Conservation (phyloP, 2,888 invertebrate genomes). For the Lasioglossum malachurum region DNA sequence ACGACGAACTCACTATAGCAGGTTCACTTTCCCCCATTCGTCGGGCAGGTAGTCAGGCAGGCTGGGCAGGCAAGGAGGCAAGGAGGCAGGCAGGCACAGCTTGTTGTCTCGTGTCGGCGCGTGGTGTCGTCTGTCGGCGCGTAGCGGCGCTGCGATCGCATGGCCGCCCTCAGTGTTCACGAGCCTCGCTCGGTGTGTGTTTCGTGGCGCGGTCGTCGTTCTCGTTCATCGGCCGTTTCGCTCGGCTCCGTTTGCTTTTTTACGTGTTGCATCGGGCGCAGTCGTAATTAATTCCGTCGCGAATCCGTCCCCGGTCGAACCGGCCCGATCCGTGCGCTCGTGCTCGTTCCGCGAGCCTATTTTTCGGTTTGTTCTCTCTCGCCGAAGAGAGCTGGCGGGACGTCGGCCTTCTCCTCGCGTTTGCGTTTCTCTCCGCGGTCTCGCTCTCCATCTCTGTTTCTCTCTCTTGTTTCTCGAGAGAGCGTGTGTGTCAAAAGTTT, state of each 20-base stretch:
- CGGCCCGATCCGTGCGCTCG: conserved; percentile 21
- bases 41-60: conserved; percentile 32
- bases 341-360: conserved; percentile 1
- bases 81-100: conserved; percentile 2
- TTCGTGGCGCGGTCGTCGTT: conserved; percentile 68
- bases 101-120: conserved; percentile 65
- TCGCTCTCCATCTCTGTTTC: neutral
- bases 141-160: conserved; percentile 77
- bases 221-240: conserved; percentile 37
- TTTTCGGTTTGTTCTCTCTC: neutral
- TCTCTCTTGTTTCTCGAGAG: conserved; percentile 28
- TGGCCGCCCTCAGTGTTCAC: conserved; percentile 83
- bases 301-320: conserved; percentile 68
- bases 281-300: conserved; percentile 71
- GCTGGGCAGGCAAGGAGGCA: neutral
- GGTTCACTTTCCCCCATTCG: conserved; percentile 70
- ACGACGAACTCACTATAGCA: conserved; percentile 54
- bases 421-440: neutral
- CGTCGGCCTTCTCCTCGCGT: conserved; percentile 31
- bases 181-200: conserved; percentile 83
- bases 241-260: conserved; percentile 47
- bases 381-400: conserved; percentile 34
- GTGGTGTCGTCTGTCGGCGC: conserved; percentile 62
- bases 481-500: conserved; percentile 62
- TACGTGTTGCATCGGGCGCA: conserved; percentile 41